Conservation (phyloP, 2,888 invertebrate genomes). For the Bursaphelenchus okinawaensis region DNA sequence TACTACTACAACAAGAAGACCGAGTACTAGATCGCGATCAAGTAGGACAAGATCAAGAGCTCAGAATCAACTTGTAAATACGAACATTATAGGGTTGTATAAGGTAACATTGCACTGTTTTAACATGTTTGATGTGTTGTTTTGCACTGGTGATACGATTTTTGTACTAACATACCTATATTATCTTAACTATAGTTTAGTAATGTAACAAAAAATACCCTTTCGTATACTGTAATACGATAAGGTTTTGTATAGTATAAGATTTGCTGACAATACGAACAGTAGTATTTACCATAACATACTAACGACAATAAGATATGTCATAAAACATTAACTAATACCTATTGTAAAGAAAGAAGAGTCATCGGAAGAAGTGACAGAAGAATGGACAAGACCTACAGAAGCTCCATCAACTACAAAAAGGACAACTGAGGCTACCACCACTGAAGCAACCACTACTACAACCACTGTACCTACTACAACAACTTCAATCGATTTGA, state of each 20-base stretch:
- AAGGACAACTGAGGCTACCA: conserved; percentile 10
- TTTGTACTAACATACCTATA: too few relatives aligned
- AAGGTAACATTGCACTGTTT: not conserved
- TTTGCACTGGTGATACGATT: too few relatives aligned
- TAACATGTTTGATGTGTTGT: too few relatives aligned
- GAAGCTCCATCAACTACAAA: conserved; percentile 7
- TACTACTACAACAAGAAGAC: not conserved
- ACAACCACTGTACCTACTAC: conserved; percentile 5
- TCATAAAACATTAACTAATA: not conserved
- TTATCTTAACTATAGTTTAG: too few relatives aligned
- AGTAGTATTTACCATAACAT: not conserved
- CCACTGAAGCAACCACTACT: not conserved
- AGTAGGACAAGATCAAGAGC: too few relatives aligned
- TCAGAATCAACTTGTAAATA: too few relatives aligned
- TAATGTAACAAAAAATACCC: too few relatives aligned
- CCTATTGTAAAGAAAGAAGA: not conserved
- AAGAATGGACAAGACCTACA: not conserved
- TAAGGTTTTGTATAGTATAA: too few relatives aligned
- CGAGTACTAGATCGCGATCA: too few relatives aligned
- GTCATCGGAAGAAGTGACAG: not conserved
- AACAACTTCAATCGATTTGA: not conserved
- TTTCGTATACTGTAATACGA: too few relatives aligned
- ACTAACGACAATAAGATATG: not conserved
- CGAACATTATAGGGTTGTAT: too few relatives aligned
- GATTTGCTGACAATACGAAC: too few relatives aligned